phyloP scores from a whole-genome alignment of 2,797 vertebrate species.

The Cuniculus paca region DNA sequence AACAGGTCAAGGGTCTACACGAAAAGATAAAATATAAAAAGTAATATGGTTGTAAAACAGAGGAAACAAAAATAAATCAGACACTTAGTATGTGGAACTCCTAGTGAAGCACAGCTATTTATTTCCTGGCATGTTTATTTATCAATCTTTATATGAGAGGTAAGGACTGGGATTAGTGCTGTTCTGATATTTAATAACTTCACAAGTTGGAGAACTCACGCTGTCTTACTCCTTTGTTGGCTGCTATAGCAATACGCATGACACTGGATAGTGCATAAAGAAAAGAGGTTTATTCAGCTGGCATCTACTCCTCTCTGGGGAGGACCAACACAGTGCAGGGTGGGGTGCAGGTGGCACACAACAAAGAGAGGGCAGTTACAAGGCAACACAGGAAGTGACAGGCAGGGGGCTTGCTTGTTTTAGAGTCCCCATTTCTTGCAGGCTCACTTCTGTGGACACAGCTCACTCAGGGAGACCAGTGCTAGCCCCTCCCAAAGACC shows the following conservation, averaged over 20 bases:
- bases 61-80: not conserved
- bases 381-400: not conserved
- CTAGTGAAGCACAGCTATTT: not conserved
- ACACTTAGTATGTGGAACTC: not conserved
- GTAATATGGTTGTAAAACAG: not conserved
- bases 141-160: not conserved
- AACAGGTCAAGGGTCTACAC: not conserved
- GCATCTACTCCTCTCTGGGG: not conserved
- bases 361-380: not conserved
- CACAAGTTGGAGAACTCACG: not conserved
- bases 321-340: not conserved
- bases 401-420: not conserved
- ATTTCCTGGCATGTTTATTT: not conserved
- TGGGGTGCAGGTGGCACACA: too few species aligned
- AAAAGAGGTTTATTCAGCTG: not conserved
- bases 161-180: not conserved
- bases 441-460: not conserved
- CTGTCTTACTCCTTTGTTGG: not conserved
- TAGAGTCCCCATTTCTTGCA: not conserved
- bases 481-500: not conserved
- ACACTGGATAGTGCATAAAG: not conserved
- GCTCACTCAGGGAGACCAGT: not conserved
- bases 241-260: not conserved
- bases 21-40: not conserved
- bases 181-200: not conserved